Conservation (phyloP, 2,797 vertebrate species). For the Cryptoblepharus egeriae region DNA sequence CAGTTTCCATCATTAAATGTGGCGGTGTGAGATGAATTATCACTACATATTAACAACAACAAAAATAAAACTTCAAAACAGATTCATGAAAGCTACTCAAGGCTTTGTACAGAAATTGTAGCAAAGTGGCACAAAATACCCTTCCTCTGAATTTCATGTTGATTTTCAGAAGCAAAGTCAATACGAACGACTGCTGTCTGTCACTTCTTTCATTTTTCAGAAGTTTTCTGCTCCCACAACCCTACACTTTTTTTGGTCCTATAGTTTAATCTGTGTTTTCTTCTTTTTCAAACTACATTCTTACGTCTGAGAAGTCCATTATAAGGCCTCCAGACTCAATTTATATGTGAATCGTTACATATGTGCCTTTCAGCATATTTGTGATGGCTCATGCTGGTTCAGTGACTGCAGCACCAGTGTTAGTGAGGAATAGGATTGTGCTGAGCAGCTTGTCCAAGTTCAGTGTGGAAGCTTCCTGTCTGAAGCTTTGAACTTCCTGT, state of each 20-base stretch:
- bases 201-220: background rate
- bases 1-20: conserved; percentile 47
- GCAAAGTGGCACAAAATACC: background rate
- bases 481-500: too few relatives aligned
- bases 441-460: too few relatives aligned
- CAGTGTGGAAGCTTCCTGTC: too few relatives aligned
- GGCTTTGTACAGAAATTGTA: conserved; percentile 6
- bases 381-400: too few relatives aligned
- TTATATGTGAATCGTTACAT: too few relatives aligned
- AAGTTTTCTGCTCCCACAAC: background rate
- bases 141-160: conserved; percentile 40
- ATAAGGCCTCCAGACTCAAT: background rate
- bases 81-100: conserved; percentile 44
- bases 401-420: too few relatives aligned
- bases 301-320: conserved; percentile 19
- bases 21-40: conserved; percentile 26
- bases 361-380: too few relatives aligned
- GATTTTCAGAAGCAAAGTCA: conserved; percentile 27
- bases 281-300: conserved; percentile 17
- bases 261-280: background rate
- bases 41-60: conserved; percentile 28
- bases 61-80: background rate
- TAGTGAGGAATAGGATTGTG: too few relatives aligned
- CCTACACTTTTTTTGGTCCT: conserved; percentile 19
- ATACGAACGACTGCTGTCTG: conserved; percentile 30